Percentiles rank a stretch among this genome's conserved stretches.
Evolutionary conservation across 1,140 invertebrate genomes (phyloP).

Genomic region (Gryllus bimaculatus): DNA sequence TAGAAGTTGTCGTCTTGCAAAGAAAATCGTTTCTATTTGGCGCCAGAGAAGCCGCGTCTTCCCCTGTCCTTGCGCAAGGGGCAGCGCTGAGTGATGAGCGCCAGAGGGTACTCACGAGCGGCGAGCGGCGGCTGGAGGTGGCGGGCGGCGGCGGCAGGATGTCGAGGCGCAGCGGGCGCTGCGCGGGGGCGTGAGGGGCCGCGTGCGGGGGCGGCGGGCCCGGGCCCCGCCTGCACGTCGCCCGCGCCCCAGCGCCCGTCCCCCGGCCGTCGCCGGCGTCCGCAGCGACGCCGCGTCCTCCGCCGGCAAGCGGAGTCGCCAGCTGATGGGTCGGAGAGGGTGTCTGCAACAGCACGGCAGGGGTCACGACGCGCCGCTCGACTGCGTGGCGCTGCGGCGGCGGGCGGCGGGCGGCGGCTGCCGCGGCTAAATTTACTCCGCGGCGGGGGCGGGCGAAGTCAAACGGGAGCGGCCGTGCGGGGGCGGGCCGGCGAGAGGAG

Average conservation of each 20-base stretch:
- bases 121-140: slow-evolving; percentile 46
- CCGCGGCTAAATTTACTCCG: too few species aligned
- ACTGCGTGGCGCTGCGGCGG: too few species aligned
- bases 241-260: slow-evolving; percentile 28
- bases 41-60: too few species aligned
- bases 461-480: too few species aligned
- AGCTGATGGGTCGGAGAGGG: slow-evolving; percentile 30
- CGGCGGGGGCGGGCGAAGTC: too few species aligned
- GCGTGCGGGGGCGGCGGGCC: slow-evolving; percentile 23
- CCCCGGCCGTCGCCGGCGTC: slow-evolving; percentile 28
- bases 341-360: slow-evolving; percentile 25
- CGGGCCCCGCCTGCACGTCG: slow-evolving; percentile 24
- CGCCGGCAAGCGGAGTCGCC: slow-evolving; percentile 28
- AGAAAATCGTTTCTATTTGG: too few species aligned
- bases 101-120: slow-evolving; percentile 43
- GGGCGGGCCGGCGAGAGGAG: too few species aligned
- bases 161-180: slow-evolving; percentile 47
- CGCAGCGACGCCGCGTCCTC: slow-evolving; percentile 30
- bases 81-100: too few species aligned
- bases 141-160: slow-evolving; percentile 48
- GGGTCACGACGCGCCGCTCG: too few species aligned
- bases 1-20: too few species aligned
- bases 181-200: slow-evolving; percentile 25
- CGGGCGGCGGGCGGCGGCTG: too few species aligned
- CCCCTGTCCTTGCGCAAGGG: too few species aligned